Conservation (phyloP, 2,113 vertebrate genomes). For the Bubalus kerabau region DNA sequence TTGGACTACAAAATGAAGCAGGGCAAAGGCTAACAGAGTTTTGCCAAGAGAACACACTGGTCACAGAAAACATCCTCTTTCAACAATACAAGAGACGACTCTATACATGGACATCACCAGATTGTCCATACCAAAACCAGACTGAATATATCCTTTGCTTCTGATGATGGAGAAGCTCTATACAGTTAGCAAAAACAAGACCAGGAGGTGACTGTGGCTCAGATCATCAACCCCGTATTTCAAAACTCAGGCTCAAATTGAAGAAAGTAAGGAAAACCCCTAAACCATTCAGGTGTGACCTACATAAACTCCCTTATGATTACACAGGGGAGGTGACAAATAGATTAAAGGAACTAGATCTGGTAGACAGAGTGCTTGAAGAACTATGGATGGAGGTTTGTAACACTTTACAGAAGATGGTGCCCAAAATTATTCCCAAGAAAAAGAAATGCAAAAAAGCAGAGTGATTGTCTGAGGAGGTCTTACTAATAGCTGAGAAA, state of each 20-base stretch:
- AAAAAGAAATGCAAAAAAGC: neutral
- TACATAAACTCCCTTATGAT: neutral
- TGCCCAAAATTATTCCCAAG: neutral
- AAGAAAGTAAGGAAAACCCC: neutral
- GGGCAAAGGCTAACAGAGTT: neutral
- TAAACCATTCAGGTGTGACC: neutral
- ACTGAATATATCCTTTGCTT: neutral
- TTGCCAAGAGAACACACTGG: neutral
- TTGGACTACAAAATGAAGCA: neutral
- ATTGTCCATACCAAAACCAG: neutral
- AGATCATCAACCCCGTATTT: neutral
- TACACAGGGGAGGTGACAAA: neutral
- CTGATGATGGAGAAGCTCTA: neutral
- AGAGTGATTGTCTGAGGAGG: neutral
- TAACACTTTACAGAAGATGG: neutral
- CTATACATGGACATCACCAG: neutral
- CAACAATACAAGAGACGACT: neutral
- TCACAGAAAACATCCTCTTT: neutral
- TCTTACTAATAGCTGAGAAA: neutral
- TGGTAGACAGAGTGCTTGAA: neutral
- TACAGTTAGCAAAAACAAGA: neutral
- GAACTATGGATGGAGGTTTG: neutral
- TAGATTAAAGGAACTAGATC: neutral
- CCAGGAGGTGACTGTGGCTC: neutral
- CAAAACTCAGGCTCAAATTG: neutral